Percentiles rank a stretch among this genome's conserved stretches.
Evolutionary conservation across 2,797 vertebrate genomes (phyloP).

Genomic region (Epinephelus awoara): DNA sequence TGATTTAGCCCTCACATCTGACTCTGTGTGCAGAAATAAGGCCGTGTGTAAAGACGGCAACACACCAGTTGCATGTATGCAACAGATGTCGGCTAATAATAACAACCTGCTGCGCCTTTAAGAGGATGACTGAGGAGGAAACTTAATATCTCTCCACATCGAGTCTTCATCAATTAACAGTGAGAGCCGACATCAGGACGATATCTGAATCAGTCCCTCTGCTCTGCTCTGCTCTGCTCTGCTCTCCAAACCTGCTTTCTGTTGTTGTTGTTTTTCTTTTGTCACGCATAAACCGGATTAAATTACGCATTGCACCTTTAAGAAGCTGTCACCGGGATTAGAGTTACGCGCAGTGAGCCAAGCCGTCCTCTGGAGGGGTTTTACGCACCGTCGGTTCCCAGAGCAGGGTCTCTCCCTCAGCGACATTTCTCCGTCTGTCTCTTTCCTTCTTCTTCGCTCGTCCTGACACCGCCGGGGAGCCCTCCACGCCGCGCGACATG

Average conservation of each 20-base stretch:
- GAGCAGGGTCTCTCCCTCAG: slow-evolving; percentile 41
- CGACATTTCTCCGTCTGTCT: slow-evolving; percentile 1
- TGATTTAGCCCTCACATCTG: slow-evolving; percentile 46
- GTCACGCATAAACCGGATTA: slow-evolving; percentile 51
- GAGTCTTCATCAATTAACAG: slow-evolving; percentile 64
- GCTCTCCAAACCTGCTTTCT: slow-evolving; percentile 14
- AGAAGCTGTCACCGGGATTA: slow-evolving; percentile 78
- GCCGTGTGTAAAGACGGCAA: slow-evolving; percentile 38
- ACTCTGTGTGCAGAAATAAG: slow-evolving; percentile 42
- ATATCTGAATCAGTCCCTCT: background rate
- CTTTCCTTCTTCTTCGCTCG: slow-evolving; percentile 6
- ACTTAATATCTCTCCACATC: slow-evolving; percentile 65
- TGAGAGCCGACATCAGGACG: slow-evolving; percentile 15
- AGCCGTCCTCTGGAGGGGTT: slow-evolving; percentile 55
- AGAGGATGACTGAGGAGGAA: slow-evolving; percentile 72
- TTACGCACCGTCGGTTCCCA: slow-evolving; percentile 57
- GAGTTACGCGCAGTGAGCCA: slow-evolving; percentile 59
- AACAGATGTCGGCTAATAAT: slow-evolving; percentile 84
- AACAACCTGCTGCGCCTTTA: slow-evolving; percentile 81
- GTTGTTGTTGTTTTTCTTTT: background rate
- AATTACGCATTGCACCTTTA: slow-evolving; percentile 78
- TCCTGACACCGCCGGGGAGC: slow-evolving; percentile 37
- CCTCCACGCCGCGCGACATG: slow-evolving; percentile 81
- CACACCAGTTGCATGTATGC: slow-evolving; percentile 53
- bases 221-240: background rate